Conservation (phyloP, 2,888 invertebrate genomes). For the Chironomus riparius region DNA sequence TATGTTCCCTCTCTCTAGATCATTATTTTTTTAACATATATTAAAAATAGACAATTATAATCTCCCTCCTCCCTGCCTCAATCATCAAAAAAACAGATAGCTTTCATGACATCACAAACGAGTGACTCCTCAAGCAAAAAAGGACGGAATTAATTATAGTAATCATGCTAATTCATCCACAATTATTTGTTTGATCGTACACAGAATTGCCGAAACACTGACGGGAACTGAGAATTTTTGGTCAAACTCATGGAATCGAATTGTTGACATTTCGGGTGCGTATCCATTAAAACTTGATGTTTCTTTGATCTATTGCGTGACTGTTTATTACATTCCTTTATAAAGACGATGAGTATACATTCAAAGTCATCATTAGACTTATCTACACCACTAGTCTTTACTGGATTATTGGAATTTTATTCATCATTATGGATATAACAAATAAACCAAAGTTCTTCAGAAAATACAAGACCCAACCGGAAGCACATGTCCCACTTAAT, state of each 20-base stretch:
- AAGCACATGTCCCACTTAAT: background rate
- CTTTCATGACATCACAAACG: too few species aligned
- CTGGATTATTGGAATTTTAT: background rate
- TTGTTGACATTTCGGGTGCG: background rate
- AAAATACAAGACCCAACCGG: conserved; percentile 13
- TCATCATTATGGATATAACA: background rate
- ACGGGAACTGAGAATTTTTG: background rate
- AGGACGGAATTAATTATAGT: background rate
- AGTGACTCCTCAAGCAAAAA: too few species aligned
- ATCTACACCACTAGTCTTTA: background rate
- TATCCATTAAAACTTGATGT: background rate
- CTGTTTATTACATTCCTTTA: background rate
- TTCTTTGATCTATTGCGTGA: background rate
- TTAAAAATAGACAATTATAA: too few species aligned
- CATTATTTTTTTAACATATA: too few species aligned
- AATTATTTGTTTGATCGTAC: background rate
- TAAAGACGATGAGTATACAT: background rate
- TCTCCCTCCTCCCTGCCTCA: too few species aligned
- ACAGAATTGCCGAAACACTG: background rate
- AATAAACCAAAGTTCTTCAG: background rate
- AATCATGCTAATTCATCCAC: background rate
- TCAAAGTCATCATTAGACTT: background rate
- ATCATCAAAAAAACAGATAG: too few species aligned
- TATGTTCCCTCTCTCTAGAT: too few species aligned
- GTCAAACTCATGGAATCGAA: background rate